Evolutionary conservation across 2,888 invertebrate genomes (phyloP).

Genomic region (Byasa hedistus): DNA sequence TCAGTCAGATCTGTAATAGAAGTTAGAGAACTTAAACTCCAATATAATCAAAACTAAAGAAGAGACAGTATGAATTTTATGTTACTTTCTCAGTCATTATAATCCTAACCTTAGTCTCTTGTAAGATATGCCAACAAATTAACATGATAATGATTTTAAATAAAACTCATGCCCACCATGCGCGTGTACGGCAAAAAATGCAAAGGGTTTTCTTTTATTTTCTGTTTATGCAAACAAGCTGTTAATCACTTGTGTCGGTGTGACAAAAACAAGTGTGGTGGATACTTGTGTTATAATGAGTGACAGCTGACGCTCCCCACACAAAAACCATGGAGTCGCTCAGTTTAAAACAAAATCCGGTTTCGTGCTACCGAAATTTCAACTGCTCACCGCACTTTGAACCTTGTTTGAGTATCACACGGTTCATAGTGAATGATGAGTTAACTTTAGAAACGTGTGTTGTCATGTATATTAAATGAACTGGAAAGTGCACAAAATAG

Average conservation of each 20-base stretch:
- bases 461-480: slow-evolving; percentile 33
- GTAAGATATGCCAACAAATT: not conserved
- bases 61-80: no score
- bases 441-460: slow-evolving; percentile 20
- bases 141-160: not conserved
- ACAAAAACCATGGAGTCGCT: slow-evolving; percentile 34
- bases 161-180: not conserved
- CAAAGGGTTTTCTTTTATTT: slow-evolving; percentile 20
- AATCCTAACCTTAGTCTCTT: no score
- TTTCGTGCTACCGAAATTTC: slow-evolving; percentile 30
- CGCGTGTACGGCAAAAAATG: slow-evolving; percentile 5
- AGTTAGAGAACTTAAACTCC: no score
- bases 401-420: not conserved
- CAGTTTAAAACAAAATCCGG: slow-evolving; percentile 35
- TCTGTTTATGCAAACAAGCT: slow-evolving; percentile 11
- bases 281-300: slow-evolving; percentile 35
- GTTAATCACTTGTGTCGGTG: slow-evolving; percentile 22
- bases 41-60: no score
- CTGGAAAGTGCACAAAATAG: slow-evolving; percentile 32
- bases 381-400: slow-evolving; percentile 11
- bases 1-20: no score
- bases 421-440: slow-evolving; percentile 4
- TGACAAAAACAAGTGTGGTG: slow-evolving; percentile 18
- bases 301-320: slow-evolving; percentile 37
- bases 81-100: no score